Base-by-base conservation (phyloP, 2,888 invertebrate genomes). In the Conistra vaccinii region DNA sequence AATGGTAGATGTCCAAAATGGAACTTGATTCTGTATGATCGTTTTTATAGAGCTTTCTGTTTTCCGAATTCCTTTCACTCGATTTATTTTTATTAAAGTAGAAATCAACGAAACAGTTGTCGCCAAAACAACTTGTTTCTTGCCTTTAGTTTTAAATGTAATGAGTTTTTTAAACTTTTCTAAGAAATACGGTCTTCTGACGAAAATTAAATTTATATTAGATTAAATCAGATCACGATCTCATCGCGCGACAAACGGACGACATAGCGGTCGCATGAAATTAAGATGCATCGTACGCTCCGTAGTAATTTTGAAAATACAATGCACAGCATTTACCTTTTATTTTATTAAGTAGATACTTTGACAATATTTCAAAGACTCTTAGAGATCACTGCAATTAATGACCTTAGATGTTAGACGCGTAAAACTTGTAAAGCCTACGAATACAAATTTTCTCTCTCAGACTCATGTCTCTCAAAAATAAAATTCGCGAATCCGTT, bases 381-480 rank as follows among this genome's bases (percentile, higher is more conserved):
- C 10, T 12, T n/a, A 39, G 9, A 55, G 23, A 23, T 53, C 32
- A 51, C 7, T 10, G 55, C 3, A 20, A n/a, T 45, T 20, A 57
- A 53, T 4, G 17, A n/a, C n/a, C 20, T 42, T n/a, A 55, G 3
- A 66, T 58, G 10, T 58, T 32, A 39, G 20, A 61, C 42, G 12
- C 58, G n/a, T 57, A 65, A 69, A 60, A 23, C n/a, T 53, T 35
- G 48, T 9, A 48, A 83, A 77, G 23, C 35, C 69, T 71, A 76
- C 14, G 61, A 77, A 65, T 76, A 48, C 80, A 81, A 85, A 80
- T 72, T 61, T 79, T 62, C 68, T n/a, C n/a, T n/a, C n/a, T n/a
- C n/a, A n/a, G 70, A 74, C 63, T 61, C 83, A 82, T 72, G 84
- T 83, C 86, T 87, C 83, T 86, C 76, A 88, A 89, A 88, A 90